A percentile compares a stretch with the other conserved stretches of the same genome.
phyloP scores from a whole-genome alignment of 2,797 vertebrate genomes.

The Sternotherus odoratus region DNA sequence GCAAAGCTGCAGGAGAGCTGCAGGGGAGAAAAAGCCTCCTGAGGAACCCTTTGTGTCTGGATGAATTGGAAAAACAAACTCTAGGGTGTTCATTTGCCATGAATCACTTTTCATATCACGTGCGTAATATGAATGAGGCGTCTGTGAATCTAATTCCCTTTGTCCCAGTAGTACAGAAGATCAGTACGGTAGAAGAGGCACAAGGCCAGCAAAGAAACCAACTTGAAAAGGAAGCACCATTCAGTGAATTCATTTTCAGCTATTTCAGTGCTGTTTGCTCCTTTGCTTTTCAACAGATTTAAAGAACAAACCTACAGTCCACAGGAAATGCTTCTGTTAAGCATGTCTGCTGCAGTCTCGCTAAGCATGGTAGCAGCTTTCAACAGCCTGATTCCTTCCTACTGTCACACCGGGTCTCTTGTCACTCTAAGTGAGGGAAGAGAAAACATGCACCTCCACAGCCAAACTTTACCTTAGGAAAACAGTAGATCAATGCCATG shows the following conservation, averaged over 20 bases:
- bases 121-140: slow-evolving; percentile 45
- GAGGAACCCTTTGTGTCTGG: slow-evolving; percentile 48
- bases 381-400: slow-evolving; percentile 1
- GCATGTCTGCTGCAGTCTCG: background rate
- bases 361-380: background rate
- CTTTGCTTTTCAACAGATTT: slow-evolving; percentile 54
- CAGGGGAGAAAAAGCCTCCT: slow-evolving; percentile 27
- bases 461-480: rapidly evolving
- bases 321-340: slow-evolving; percentile 42
- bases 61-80: slow-evolving; percentile 70
- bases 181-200: slow-evolving; percentile 51
- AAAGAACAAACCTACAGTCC: slow-evolving; percentile 50
- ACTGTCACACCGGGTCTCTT: background rate
- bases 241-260: slow-evolving; percentile 57
- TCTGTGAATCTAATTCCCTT: slow-evolving; percentile 59
- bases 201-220: slow-evolving; percentile 59
- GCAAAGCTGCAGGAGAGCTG: slow-evolving; percentile 44
- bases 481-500: background rate
- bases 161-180: slow-evolving; percentile 67
- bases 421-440: slow-evolving; percentile 12
- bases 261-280: background rate
- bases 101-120: slow-evolving; percentile 61
- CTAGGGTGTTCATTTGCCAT: slow-evolving; percentile 22
- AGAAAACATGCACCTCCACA: background rate
- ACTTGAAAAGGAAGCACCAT: slow-evolving; percentile 56